A percentile compares a stretch with the other conserved stretches of the same genome.
Evolutionary conservation across 2,888 invertebrate genomes (phyloP).

Genomic region (Pocota personata): DNA sequence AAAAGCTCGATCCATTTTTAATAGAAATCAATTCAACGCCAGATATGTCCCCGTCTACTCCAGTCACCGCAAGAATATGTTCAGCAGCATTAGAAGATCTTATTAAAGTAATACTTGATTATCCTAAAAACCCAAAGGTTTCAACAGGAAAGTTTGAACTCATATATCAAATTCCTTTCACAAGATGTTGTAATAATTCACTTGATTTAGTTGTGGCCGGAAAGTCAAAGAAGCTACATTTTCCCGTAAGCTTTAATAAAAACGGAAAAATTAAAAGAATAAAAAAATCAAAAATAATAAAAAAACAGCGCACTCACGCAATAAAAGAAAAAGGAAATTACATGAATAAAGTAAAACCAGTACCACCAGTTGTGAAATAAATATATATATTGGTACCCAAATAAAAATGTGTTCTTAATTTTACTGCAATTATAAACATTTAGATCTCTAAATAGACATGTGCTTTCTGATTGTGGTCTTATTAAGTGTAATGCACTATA

Average conservation of each 20-base stretch:
- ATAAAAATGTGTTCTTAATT: too few species aligned
- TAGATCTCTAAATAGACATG: too few species aligned
- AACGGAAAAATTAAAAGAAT: background rate
- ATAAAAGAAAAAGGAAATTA: background rate
- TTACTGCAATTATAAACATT: too few species aligned
- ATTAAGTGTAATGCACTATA: too few species aligned
- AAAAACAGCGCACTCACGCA: background rate
- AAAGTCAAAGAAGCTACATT: conserved; percentile 23
- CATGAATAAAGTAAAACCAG: background rate
- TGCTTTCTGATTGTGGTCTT: too few species aligned
- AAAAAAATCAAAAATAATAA: background rate
- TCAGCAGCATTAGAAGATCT: conserved; percentile 91
- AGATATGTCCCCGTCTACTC: conserved; percentile 91
- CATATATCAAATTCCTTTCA: conserved; percentile 79
- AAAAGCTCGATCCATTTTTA: conserved; percentile 93
- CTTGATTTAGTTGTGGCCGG: conserved; percentile 40
- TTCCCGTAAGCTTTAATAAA: background rate
- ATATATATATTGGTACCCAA: too few species aligned
- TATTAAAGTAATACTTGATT: conserved; percentile 89
- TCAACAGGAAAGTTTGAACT: conserved; percentile 86
- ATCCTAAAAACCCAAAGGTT: conserved; percentile 80
- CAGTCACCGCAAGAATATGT: conserved; percentile 92
- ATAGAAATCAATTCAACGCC: conserved; percentile 97
- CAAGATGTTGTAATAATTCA: background rate
- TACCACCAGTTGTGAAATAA: background rate